Evolutionary conservation across 1,140 invertebrate genomes (phyloP), one percentile per base, ranked within the genome.

Genomic region (Brachionus sp.): DNA sequence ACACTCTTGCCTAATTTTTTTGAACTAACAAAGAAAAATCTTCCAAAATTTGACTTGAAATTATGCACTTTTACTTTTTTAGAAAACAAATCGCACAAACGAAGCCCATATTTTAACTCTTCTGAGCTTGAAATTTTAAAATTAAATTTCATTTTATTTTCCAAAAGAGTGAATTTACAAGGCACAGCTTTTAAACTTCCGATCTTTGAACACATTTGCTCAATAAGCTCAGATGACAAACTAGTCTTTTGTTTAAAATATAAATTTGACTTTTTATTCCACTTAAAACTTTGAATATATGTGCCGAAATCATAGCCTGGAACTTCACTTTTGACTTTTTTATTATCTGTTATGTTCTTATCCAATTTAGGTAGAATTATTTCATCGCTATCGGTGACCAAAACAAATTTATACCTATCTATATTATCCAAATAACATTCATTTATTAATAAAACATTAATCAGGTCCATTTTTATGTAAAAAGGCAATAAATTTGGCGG

Each of bases 341-440:
- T 12, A 2, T 46, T n/a, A 1, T 46, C 44, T 1, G 5, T n/a
- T 46, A 12, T 46, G 5, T n/a, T 10, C 44, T 12, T 46, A 7
- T 12, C 0, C 12, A 73, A 23, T 9, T 73, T 19, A 6, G 77
- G 77, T 4, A 78, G 23, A 50, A 78, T 25, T 5, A 78, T 25
- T 16, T 80, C 77, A 29, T 80, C 77, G 4, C 12, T 62, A 29
- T 80, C 77, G 4, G 6, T 35, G 23, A 80, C 29, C n/a, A 19
- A 7, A 12, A 80, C 33, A 62, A 42, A 66, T 42, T 62, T 62
- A 13, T 80, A 80, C 19, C 62, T 57, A 13, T 80, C 77, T 2
- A 80, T 42, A 13, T 80, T 57, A 19, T 80, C 50, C 77, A 80
- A 42, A 35, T 62, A 80, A n/a, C 77, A 80, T 62, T 80, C 77